Conservation (phyloP, 2,113 vertebrate genomes). For the Zapus hudsonius region DNA sequence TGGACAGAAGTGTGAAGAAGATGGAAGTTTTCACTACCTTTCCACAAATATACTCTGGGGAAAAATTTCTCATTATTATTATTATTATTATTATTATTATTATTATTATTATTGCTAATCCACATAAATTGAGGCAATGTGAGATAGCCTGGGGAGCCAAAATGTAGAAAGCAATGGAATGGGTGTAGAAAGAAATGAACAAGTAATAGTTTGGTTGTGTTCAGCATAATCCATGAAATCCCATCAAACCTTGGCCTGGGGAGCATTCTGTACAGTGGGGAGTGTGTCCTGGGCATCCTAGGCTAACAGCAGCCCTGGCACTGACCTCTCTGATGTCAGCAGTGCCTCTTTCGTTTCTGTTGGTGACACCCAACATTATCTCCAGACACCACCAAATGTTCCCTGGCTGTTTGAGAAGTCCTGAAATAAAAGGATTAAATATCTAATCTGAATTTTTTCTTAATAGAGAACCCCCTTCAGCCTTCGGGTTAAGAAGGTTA, state of each 20-base stretch:
- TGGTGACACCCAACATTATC: background rate
- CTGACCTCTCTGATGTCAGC: background rate
- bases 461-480: no score
- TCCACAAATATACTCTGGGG: background rate
- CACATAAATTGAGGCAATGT: conserved; percentile 39
- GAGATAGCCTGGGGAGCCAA: conserved; percentile 28
- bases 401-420: background rate
- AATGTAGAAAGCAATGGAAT: background rate
- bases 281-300: fast-evolving
- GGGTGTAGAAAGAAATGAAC: background rate
- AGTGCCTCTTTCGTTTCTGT: background rate
- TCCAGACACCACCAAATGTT: background rate
- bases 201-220: background rate
- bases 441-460: background rate
- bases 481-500: no score
- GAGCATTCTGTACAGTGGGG: background rate
- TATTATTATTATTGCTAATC: no score
- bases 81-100: no score
- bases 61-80: conserved; percentile 42
- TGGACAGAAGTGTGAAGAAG: background rate
- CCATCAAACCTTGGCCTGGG: background rate
- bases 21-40: background rate
- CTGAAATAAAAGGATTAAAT: background rate
- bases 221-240: background rate
- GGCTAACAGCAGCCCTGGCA: background rate